Evolutionary conservation across 1,140 invertebrate species (phyloP).

Genomic region (Chironomus striatipennis): DNA sequence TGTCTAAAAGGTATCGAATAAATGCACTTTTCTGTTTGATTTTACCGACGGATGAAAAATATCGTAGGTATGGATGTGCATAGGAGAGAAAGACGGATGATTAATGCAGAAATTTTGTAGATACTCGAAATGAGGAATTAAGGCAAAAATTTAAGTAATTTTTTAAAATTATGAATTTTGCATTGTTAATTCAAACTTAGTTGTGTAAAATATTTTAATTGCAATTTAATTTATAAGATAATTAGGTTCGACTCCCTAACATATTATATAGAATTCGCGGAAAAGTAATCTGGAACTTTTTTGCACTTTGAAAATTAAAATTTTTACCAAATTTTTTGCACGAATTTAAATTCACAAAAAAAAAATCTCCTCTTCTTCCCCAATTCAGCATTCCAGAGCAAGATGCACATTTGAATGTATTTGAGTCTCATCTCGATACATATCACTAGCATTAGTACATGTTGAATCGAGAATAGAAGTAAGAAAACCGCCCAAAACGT

Average conservation of each 20-base stretch:
- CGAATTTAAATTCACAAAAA: not conserved
- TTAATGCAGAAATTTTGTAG: not conserved
- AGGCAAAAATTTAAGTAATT: too few species aligned
- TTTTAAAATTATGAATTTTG: too few species aligned
- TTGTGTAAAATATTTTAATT: too few species aligned
- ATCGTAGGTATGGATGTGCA: not conserved
- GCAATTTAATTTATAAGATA: too few species aligned
- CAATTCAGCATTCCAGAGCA: not conserved
- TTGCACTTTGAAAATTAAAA: too few species aligned
- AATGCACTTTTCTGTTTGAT: not conserved
- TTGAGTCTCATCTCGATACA: not conserved
- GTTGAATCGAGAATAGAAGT: not conserved
- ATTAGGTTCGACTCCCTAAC: too few species aligned
- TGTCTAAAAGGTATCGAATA: not conserved
- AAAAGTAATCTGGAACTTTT: too few species aligned
- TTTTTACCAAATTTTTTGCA: not conserved
- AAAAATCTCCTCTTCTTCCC: not conserved
- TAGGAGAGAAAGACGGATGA: not conserved
- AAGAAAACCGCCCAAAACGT: slow-evolving; percentile 19
- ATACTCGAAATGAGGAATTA: too few species aligned
- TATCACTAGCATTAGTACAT: not conserved
- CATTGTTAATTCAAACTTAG: too few species aligned
- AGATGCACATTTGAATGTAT: not conserved
- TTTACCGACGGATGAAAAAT: not conserved
- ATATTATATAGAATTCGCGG: slow-evolving; percentile 15